A percentile compares a stretch with the other conserved stretches of the same genome.
Conservation (phyloP, 2,797 vertebrate species). For the Chaenodraco wilsoni region DNA sequence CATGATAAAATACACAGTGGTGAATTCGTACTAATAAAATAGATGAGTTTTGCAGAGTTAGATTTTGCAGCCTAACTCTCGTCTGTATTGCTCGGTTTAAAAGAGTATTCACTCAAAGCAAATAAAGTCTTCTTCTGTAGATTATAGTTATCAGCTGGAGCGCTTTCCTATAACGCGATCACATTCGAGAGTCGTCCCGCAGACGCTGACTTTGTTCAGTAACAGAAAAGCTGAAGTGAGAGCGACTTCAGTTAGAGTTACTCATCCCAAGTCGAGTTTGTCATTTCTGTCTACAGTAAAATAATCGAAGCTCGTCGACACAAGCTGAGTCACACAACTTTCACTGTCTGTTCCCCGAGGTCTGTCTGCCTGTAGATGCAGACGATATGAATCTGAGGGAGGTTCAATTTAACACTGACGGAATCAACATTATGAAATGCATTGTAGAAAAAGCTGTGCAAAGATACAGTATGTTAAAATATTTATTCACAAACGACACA, state of each 20-base stretch:
- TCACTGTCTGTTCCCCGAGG: slow-evolving; percentile 48
- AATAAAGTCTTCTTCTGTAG: slow-evolving; percentile 36
- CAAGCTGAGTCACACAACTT: slow-evolving; percentile 65
- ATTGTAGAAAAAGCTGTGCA: slow-evolving; percentile 62
- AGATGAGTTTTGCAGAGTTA: too few species aligned
- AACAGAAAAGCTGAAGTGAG: slow-evolving; percentile 58
- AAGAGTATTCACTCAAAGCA: too few species aligned
- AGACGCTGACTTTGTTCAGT: slow-evolving; percentile 35
- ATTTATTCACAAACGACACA: slow-evolving; percentile 58
- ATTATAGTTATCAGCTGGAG: slow-evolving; percentile 57
- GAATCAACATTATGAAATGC: slow-evolving; percentile 53
- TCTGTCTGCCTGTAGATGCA: slow-evolving; percentile 30
- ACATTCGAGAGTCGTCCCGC: slow-evolving; percentile 1
- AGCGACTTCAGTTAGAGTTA: slow-evolving; percentile 77
- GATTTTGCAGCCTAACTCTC: too few species aligned
- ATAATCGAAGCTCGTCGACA: slow-evolving; percentile 56
- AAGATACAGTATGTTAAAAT: slow-evolving; percentile 52
- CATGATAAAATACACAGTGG: too few species aligned
- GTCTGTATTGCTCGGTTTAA: too few species aligned
- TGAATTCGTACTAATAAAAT: too few species aligned
- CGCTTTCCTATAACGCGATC: slow-evolving; percentile 58
- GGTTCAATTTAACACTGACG: background rate
- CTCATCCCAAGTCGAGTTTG: slow-evolving; percentile 78
- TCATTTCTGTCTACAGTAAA: slow-evolving; percentile 83
- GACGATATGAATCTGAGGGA: background rate